phyloP scores from a whole-genome alignment of 2,888 invertebrate genomes.

The Romanomermis culicivorax region DNA sequence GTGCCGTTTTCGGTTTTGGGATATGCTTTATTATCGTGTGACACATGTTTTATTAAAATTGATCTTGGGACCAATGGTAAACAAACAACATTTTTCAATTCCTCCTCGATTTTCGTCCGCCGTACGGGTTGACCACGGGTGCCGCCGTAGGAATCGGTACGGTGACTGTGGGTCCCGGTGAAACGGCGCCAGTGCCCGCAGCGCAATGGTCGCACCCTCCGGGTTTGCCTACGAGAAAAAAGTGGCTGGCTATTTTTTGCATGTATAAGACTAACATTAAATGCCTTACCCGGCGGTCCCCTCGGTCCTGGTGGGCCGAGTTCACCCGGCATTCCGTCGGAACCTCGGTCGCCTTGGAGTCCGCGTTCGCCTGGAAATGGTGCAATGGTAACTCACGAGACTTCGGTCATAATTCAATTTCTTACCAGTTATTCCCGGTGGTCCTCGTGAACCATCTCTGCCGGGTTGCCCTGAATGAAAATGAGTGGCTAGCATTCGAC shows the following conservation, averaged over 20 bases:
- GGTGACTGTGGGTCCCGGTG: too few relatives aligned
- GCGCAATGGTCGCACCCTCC: conserved; percentile 6
- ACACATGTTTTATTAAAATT: too few relatives aligned
- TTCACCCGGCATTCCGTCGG: neutral
- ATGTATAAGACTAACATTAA: too few relatives aligned
- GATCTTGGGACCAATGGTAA: too few relatives aligned
- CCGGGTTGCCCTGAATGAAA: neutral
- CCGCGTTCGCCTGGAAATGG: conserved; percentile 2
- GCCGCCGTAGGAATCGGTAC: too few relatives aligned
- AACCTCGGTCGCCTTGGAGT: neutral
- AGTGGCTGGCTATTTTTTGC: neutral
- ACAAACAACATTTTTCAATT: too few relatives aligned
- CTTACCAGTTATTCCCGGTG: neutral
- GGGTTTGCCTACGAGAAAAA: neutral
- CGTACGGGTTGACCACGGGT: too few relatives aligned
- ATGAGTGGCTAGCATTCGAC: too few relatives aligned
- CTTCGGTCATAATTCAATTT: neutral
- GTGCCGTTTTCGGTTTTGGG: too few relatives aligned
- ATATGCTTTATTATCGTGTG: too few relatives aligned
- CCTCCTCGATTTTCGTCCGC: too few relatives aligned
- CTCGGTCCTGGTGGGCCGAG: neutral
- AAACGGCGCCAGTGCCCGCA: too few relatives aligned
- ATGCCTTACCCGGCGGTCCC: conserved; percentile 1
- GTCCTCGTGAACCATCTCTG: neutral
- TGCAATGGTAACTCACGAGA: neutral